A percentile compares a stretch with the other conserved stretches of the same genome.
phyloP scores from a whole-genome alignment of 2,797 vertebrate species.

The Graptemys geographica region DNA sequence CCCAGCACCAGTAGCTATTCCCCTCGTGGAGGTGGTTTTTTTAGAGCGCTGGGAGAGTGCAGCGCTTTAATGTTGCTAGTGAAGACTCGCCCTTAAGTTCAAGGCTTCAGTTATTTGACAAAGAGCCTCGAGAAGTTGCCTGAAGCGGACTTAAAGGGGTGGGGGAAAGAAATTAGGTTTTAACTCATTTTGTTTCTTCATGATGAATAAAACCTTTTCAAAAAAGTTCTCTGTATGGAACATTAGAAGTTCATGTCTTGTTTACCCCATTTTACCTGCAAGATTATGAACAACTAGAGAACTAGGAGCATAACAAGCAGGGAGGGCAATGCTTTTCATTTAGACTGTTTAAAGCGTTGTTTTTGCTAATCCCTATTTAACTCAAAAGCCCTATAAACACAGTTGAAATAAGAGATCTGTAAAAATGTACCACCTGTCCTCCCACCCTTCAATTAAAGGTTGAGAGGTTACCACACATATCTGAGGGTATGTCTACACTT shows the following conservation, averaged over 20 bases:
- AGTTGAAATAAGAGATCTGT: constrained; percentile 67
- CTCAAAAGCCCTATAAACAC: constrained; percentile 69
- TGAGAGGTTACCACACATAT: constrained; percentile 73
- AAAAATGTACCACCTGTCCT: constrained; percentile 71
- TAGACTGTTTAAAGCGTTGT: constrained; percentile 10
- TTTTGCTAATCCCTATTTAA: constrained; percentile 57
- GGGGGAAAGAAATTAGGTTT: constrained; percentile 28
- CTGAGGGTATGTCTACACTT: background rate
- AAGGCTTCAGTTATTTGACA: constrained; percentile 24
- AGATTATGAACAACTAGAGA: background rate
- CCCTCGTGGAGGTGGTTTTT: too few species aligned
- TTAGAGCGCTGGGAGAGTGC: too few species aligned
- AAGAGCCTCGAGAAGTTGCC: constrained; percentile 37
- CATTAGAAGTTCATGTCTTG: background rate
- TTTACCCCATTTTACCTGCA: background rate
- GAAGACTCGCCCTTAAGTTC: background rate
- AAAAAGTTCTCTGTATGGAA: constrained; percentile 32
- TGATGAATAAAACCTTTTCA: constrained; percentile 12
- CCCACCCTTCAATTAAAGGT: constrained; percentile 72
- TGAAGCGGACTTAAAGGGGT: constrained; percentile 41
- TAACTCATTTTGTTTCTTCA: constrained; percentile 13
- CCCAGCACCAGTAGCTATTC: too few species aligned
- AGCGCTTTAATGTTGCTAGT: too few species aligned
- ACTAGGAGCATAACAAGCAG: background rate
- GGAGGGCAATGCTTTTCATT: constrained; percentile 3